Percentiles rank a stretch among this genome's conserved stretches.
These are phyloP conservation scores for Xenotilapia leptura DNA, from an alignment of 2,113 vertebrate species.

Conservation along the genomic window DNA sequence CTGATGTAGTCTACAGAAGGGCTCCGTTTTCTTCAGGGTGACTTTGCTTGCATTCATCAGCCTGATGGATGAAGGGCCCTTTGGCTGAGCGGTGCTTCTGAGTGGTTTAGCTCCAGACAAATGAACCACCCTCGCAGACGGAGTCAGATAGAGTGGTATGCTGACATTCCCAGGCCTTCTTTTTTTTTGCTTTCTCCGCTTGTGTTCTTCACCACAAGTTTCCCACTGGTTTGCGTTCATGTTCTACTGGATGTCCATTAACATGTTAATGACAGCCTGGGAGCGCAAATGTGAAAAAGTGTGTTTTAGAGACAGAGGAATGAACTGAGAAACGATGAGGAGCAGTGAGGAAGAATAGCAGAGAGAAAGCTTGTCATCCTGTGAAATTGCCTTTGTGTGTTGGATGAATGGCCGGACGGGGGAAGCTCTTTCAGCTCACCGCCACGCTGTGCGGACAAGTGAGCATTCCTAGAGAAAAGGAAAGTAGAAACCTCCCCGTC, in stretches of 20 bases:
- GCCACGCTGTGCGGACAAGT: conserved; percentile 40
- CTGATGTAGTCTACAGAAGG: neutral
- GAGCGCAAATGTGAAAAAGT: neutral
- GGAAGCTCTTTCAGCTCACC: conserved; percentile 10
- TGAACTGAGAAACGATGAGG: neutral
- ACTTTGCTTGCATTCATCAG: neutral
- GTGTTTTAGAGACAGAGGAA: neutral
- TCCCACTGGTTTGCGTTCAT: conserved; percentile 41
- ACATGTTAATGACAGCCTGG: conserved; percentile 60
- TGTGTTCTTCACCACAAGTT: neutral
- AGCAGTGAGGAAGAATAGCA: neutral
- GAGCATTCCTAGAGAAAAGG: conserved; percentile 47
- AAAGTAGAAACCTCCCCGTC: neutral
- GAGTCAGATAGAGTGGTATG: neutral
- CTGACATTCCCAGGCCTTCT: conserved; percentile 31
- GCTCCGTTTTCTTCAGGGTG: neutral
- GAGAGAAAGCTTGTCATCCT: conserved; percentile 25
- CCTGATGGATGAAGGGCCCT: neutral
- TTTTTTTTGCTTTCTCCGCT: neutral
- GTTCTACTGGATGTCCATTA: conserved; percentile 42
- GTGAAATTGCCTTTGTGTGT: conserved; percentile 67
- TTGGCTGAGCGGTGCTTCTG: neutral
- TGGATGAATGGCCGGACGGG: conserved; percentile 39
- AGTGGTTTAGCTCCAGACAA: neutral
- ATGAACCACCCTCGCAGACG: neutral